Evolutionary conservation across 2,113 vertebrate species (phyloP), one percentile per base, ranked within the genome.

Genomic region (Panurus biarmicus): DNA sequence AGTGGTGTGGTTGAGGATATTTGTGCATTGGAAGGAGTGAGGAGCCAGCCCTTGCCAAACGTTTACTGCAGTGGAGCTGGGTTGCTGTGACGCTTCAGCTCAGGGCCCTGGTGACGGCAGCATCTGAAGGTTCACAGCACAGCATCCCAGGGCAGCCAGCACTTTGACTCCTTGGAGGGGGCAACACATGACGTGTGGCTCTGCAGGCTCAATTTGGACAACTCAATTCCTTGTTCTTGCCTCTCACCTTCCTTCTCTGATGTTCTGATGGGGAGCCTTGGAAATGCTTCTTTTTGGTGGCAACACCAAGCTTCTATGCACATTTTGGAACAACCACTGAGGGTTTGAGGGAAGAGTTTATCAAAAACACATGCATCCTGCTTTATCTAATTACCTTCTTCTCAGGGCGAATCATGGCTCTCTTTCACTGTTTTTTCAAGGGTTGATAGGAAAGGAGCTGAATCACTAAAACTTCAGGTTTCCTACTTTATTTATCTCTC

Each of bases 171-270:
- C 13, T 85, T 6, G 36, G 25, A 54, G 19, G 13, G 14, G 40
- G 4, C 13, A 77, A 45, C 16, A 28, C 15, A 7, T 5, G 31
- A n/a, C 2, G 1, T 51, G 56, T 9, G 26, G 14, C 12, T 60
- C 54, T 44, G 31, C 60, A 71, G 21, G 38, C 42, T 93, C 33
- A 17, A 0, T 35, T 45, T 1, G 1, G 23, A 5, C 23, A 67
- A 33, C 23, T 54, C 50, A 9, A 0, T 21, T 73, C 38, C 53
- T 58, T 10, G 1, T 28, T 79, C 42, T n/a, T 3, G 0, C 33
- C 51, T 82, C 42, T 16, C 31, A 16, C 28, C 54, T 89, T 35
- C 25, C 54, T 28, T 19, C 16, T 1, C 2, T 25, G 25, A 36
- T 25, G 13, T 64, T 69, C 58, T 54, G 36, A 78, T 22, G 13